These are phyloP conservation scores for Phyllotreta cruciferae DNA, from an alignment of 2,888 invertebrate genomes.

Conservation along the genomic window DNA sequence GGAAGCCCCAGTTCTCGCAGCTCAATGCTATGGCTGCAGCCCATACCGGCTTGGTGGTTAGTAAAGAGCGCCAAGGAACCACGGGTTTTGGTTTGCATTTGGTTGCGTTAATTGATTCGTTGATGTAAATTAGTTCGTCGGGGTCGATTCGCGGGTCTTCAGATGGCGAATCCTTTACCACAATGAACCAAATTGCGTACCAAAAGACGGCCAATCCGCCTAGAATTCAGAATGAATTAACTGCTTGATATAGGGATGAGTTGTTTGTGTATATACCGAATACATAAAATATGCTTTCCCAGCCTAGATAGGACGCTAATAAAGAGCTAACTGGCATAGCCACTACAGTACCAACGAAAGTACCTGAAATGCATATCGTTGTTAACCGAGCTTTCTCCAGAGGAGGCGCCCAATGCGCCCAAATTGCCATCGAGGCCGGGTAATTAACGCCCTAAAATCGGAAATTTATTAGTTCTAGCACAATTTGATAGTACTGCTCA, in stretches of 20 bases:
- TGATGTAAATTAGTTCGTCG: constrained; percentile 76
- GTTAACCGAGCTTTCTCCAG: constrained; percentile 78
- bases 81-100: constrained; percentile 61
- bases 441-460: constrained; percentile 69
- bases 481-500: not conserved
- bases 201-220: constrained; percentile 73
- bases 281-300: constrained; percentile 83
- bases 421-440: constrained; percentile 66
- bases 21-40: constrained; percentile 84
- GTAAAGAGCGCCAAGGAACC: constrained; percentile 80
- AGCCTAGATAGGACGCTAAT: constrained; percentile 75
- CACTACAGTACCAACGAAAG: constrained; percentile 83
- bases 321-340: constrained; percentile 80
- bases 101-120: constrained; percentile 61
- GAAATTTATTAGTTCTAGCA: not conserved
- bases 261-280: constrained; percentile 56
- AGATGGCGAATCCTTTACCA: constrained; percentile 77
- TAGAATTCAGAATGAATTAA: constrained; percentile 43
- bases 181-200: constrained; percentile 73
- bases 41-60: constrained; percentile 80
- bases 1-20: constrained; percentile 91
- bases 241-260: too few species aligned
- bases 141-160: constrained; percentile 75
- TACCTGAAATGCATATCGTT: constrained; percentile 75
- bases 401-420: constrained; percentile 86